Evolutionary conservation across 2,113 vertebrate species (phyloP).

Genomic region (Pelusios castaneus): DNA sequence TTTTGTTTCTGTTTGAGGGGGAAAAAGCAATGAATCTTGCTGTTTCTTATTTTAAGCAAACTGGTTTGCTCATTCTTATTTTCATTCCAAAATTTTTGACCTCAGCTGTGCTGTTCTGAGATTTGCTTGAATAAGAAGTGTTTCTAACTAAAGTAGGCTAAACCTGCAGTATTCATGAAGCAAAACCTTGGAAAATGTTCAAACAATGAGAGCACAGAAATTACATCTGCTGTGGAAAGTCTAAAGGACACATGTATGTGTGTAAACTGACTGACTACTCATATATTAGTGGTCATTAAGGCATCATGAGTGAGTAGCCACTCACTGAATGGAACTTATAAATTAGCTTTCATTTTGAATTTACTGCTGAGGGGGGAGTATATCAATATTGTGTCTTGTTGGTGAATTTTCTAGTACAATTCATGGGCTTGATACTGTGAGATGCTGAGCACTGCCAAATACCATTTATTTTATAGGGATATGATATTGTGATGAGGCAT

Average conservation of each 20-base stretch:
- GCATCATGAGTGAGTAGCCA: conserved; percentile 7
- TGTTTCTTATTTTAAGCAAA: neutral
- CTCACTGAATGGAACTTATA: neutral
- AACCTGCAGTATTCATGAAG: conserved; percentile 44
- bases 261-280: conserved; percentile 19
- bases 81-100: conserved; percentile 50
- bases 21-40: neutral
- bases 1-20: neutral
- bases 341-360: conserved; percentile 26
- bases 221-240: conserved; percentile 38
- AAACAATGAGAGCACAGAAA: conserved; percentile 22
- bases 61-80: neutral
- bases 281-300: conserved; percentile 10
- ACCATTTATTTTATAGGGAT: neutral
- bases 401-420: conserved; percentile 1
- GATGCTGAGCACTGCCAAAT: neutral
- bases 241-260: conserved; percentile 12
- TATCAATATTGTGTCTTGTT: neutral
- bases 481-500: neutral
- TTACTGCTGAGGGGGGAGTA: neutral
- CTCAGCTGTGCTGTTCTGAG: neutral
- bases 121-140: neutral
- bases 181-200: conserved; percentile 26
- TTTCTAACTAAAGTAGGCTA: conserved; percentile 18
- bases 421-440: neutral